Evolutionary conservation across 2,113 vertebrate species (phyloP).

Genomic region (Marmota monax): DNA sequence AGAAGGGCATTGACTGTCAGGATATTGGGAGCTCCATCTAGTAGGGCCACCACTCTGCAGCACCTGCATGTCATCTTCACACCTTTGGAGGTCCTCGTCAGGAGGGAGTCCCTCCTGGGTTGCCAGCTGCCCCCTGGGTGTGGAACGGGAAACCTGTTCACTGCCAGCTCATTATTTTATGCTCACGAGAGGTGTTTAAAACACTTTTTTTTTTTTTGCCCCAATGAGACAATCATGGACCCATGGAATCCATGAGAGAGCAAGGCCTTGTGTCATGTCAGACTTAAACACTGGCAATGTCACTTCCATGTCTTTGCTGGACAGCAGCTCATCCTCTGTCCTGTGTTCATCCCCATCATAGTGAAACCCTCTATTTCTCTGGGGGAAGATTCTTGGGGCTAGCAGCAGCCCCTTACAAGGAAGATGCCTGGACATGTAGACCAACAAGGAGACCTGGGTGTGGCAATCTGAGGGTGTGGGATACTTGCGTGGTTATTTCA

Average conservation of each 20-base stretch:
- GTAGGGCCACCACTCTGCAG: no score
- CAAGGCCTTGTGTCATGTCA: no score
- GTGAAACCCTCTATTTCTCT: not conserved
- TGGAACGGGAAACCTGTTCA: not conserved
- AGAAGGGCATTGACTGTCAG: fast-evolving
- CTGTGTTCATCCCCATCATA: no score
- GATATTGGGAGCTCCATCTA: not conserved
- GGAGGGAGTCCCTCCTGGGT: no score
- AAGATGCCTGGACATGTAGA: not conserved
- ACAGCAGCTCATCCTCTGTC: no score
- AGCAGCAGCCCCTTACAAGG: not conserved
- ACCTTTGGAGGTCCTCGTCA: fast-evolving
- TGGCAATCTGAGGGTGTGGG: fast-evolving
- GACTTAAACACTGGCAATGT: no score
- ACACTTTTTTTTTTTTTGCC: not conserved
- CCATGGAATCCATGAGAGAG: not conserved
- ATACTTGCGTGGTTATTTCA: no score
- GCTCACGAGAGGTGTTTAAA: not conserved
- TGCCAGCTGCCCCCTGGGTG: not conserved
- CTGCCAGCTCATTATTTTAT: not conserved
- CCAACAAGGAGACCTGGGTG: not conserved
- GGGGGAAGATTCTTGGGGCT: no score
- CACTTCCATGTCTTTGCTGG: no score
- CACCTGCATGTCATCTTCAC: fast-evolving
- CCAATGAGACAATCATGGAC: not conserved